phyloP scores from a whole-genome alignment of 1,140 invertebrate genomes.

The Brachionus calyciflorus region DNA sequence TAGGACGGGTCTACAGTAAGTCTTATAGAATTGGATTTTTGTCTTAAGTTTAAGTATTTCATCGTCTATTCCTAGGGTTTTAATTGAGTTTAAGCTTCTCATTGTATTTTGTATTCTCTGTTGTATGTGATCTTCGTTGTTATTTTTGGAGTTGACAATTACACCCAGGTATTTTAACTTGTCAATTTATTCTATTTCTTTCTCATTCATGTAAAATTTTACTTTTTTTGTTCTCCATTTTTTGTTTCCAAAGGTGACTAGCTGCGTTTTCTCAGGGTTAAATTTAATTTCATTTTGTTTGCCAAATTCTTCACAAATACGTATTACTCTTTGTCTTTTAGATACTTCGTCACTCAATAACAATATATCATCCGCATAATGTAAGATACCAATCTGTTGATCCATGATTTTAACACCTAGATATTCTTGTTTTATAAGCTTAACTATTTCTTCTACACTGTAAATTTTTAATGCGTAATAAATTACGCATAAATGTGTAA shows the following conservation, averaged over 20 bases:
- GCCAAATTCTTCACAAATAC: neutral
- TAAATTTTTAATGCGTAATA: too few relatives aligned
- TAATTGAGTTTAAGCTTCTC: too few relatives aligned
- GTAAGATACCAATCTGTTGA: conserved; percentile 1
- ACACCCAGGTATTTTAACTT: too few relatives aligned
- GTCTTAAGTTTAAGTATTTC: too few relatives aligned
- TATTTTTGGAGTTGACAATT: too few relatives aligned
- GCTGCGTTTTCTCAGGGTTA: neutral
- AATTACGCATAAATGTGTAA: neutral
- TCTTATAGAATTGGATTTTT: too few relatives aligned
- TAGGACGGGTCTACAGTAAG: too few relatives aligned
- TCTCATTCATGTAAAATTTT: too few relatives aligned
- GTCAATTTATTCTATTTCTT: too few relatives aligned
- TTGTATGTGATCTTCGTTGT: too few relatives aligned
- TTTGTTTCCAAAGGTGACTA: neutral
- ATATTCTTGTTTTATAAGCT: neutral
- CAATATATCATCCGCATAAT: conserved; percentile 18
- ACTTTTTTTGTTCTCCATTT: neutral
- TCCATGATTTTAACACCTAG: neutral
- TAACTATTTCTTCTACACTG: neutral
- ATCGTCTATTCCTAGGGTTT: too few relatives aligned
- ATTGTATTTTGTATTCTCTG: too few relatives aligned
- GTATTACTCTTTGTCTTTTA: neutral
- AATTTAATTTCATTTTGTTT: conserved; percentile 5
- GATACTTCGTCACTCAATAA: neutral